Percentiles rank a stretch among this genome's conserved stretches.
These are phyloP conservation scores for Pammene fasciana DNA, from an alignment of 2,888 invertebrate species.

Conservation along the genomic window DNA sequence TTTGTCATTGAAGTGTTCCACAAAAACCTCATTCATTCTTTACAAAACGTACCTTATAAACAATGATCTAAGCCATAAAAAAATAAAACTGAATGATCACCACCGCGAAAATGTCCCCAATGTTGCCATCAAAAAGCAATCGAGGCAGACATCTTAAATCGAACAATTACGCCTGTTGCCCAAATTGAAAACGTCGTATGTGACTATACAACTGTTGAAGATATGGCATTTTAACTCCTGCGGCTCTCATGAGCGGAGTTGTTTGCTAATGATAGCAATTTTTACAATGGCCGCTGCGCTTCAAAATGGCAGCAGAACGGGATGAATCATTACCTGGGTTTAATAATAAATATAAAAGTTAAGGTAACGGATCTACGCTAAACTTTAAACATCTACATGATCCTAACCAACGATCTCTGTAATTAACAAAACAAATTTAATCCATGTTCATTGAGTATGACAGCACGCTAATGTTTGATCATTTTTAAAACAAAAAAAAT, in stretches of 20 bases:
- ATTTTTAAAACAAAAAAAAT: no score
- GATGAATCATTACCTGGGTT: constrained; percentile 2
- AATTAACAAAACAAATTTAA: no score
- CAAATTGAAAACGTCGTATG: background rate
- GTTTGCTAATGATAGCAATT: constrained; percentile 22
- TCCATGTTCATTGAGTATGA: no score
- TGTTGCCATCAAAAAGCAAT: constrained; percentile 30
- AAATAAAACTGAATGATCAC: background rate
- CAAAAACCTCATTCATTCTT: background rate
- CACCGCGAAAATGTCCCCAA: constrained; percentile 19
- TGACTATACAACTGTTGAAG: background rate
- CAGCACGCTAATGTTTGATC: no score
- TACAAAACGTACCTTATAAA: constrained; percentile 5
- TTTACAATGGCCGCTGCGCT: constrained; percentile 15
- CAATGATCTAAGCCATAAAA: constrained; percentile 6
- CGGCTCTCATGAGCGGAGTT: constrained; percentile 5
- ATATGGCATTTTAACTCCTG: background rate
- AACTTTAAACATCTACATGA: no score
- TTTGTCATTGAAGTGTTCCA: background rate
- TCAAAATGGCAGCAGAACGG: constrained; percentile 5
- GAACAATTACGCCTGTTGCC: constrained; percentile 1
- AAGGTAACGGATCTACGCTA: no score
- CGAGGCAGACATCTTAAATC: constrained; percentile 25
- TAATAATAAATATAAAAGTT: no score
- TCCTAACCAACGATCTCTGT: no score